Percentiles rank a stretch among this genome's conserved stretches.
These are phyloP conservation scores for Nycticebus coucang DNA, from an alignment of 2,113 vertebrate species.

Conservation along the genomic window DNA sequence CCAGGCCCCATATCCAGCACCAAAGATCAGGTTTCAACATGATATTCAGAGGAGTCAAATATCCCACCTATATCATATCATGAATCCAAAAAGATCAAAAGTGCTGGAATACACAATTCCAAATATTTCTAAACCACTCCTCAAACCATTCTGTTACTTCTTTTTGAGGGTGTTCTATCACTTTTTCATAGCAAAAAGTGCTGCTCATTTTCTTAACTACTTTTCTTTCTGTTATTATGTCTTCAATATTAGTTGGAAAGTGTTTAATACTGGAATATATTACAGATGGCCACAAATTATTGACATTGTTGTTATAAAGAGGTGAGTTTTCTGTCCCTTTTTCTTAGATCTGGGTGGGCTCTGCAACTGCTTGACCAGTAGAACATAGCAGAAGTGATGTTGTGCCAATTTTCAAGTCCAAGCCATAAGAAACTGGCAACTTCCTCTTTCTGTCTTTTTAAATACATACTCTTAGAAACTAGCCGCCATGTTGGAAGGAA, in stretches of 20 bases:
- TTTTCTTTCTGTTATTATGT: background rate
- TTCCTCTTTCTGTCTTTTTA: background rate
- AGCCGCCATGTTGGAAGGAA: background rate
- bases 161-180: background rate
- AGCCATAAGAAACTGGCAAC: background rate
- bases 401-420: background rate
- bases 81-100: conserved; percentile 11
- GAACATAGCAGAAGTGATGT: background rate
- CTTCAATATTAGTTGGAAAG: conserved; percentile 2
- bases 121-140: background rate
- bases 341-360: background rate
- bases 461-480: background rate
- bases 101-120: background rate
- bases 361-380: background rate
- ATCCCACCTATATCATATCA: too few relatives aligned
- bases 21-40: too few relatives aligned
- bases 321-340: background rate
- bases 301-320: background rate
- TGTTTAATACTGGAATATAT: background rate
- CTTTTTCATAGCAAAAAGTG: background rate
- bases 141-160: background rate
- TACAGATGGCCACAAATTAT: background rate
- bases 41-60: too few relatives aligned
- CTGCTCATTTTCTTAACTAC: background rate
- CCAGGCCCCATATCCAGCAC: too few relatives aligned